Evolutionary conservation across 2,888 invertebrate genomes (phyloP).

Genomic region (Theristus sp.): DNA sequence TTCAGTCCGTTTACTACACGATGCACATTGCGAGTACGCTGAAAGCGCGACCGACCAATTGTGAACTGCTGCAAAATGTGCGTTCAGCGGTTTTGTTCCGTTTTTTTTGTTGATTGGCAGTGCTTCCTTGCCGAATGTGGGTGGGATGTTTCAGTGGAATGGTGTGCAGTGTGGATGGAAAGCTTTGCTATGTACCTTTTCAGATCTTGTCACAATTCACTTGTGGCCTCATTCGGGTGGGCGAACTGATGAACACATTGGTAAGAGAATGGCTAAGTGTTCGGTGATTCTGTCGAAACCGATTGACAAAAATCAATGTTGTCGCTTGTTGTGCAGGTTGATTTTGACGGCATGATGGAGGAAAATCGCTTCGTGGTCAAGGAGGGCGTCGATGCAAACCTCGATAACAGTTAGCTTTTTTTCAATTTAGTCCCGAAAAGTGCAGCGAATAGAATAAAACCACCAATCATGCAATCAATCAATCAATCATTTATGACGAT

Average conservation of each 20-base stretch:
- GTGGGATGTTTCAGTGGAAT: no score
- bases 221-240: not conserved
- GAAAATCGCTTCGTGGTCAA: slow-evolving; percentile 52
- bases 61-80: slow-evolving; percentile 40
- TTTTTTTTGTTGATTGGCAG: no score
- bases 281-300: not conserved
- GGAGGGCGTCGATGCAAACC: slow-evolving; percentile 49
- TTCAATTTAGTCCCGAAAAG: not conserved
- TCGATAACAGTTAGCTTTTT: slow-evolving; percentile 45
- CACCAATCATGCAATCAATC: not conserved
- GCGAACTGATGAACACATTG: not conserved
- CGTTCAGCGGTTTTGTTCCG: slow-evolving; percentile 24
- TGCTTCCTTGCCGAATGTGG: no score
- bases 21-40: slow-evolving; percentile 49
- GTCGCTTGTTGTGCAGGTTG: slow-evolving; percentile 26
- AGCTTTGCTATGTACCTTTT: no score
- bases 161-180: no score
- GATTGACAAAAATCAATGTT: not conserved
- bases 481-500: not conserved
- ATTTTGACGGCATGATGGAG: slow-evolving; percentile 33
- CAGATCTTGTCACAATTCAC: not conserved
- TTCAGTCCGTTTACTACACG: slow-evolving; percentile 49
- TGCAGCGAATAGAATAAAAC: not conserved
- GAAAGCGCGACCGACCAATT: slow-evolving; percentile 35
- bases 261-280: not conserved